Base-by-base conservation (phyloP, 2,888 invertebrate species). In the Petrolisthes cinctipes region DNA sequence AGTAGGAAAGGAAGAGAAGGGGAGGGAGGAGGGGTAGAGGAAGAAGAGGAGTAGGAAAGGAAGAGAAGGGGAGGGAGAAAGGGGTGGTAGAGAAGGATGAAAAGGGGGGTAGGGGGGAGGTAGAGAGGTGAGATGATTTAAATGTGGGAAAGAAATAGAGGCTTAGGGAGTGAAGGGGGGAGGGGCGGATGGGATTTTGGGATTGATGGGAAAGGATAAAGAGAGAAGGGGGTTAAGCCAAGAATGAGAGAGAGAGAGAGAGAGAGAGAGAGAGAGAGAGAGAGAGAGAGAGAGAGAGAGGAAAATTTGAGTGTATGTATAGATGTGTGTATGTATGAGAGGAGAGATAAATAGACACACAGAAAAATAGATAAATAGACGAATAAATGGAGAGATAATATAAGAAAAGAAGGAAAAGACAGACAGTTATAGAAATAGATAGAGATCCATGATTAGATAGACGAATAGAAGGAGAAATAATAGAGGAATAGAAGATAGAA, bases 81-180 rank as follows among this genome's bases (percentile, higher is more conserved):
- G 68, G 6, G 54, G 20, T 83, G 82, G 82, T 83, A 56, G 73
- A 83, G 82, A 83, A 83, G 73, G 71, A 54, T 56, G 71, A 73
- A 83, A 83, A 54, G 73, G 82, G n/a, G n/a, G n/a, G n/a, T n/a
- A n/a, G n/a, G n/a, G n/a, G n/a, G n/a, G n/a, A n/a, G n/a, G n/a
- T n/a, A n/a, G n/a, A n/a, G n/a, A n/a, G n/a, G n/a, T n/a, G n/a
- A n/a, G n/a, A n/a, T n/a, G n/a, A n/a, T n/a, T n/a, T n/a, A n/a
- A n/a, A n/a, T n/a, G n/a, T n/a, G n/a, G n/a, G n/a, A n/a, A n/a
- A n/a, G n/a, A n/a, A n/a, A n/a, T n/a, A n/a, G n/a, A n/a, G n/a
- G n/a, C n/a, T 61, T 61, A 9, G 61, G 61, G 61, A 61, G 14
- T 61, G 14, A 14, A 61, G 9, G 14, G 61, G 14, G 61, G 61